Base-by-base conservation (phyloP, 2,113 vertebrate genomes). In the Aphelocoma coerulescens region DNA sequence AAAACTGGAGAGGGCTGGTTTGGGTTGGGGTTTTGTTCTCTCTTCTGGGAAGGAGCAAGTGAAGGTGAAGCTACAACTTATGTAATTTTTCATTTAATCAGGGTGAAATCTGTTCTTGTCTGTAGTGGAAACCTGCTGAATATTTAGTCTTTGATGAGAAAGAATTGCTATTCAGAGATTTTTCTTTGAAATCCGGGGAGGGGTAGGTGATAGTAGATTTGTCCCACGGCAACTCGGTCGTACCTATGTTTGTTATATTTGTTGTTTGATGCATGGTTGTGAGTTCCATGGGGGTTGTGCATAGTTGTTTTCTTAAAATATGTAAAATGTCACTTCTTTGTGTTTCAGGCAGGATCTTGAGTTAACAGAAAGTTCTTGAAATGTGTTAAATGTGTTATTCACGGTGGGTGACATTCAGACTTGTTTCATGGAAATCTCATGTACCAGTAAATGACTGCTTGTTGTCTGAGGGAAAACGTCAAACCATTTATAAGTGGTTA, bases 281-380 rank as follows among this genome's bases (percentile, higher is more conserved):
- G 83, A 78, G 61, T 68, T 92, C 61, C n/a, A 14, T 33, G 24
- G 51, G 65, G 57, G 13, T 43, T 76, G 10, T 43, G 55, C 13
- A 2, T 33, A 48, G 13, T 28, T 80, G 10, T 58, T 92, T 67
- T 63, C 63, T 54, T 66, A 10, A 76, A 67, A 67, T 62, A 69
- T 3, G 21, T 74, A 33, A 35, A 52, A 49, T 66, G 30, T 66
- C 23, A 26, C 43, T 75, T 85, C 74, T 78, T 55, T 74, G 82
- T 79, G 57, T 92, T 83, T 87, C 32, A 39, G 49, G 51, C 48
- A 11, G 88, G 88, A 59, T 66, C 65, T 49, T 41, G 67, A 85
- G 43, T 90, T 93, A 81, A 58, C 71, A 13, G 87, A 92, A 93
- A 96, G 74, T 95, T 95, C 85, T 79, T 96, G 90, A 85, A 90